A percentile compares a stretch with the other conserved stretches of the same genome.
Evolutionary conservation across 2,797 vertebrate genomes (phyloP).

Genomic region (Halcyon badia): DNA sequence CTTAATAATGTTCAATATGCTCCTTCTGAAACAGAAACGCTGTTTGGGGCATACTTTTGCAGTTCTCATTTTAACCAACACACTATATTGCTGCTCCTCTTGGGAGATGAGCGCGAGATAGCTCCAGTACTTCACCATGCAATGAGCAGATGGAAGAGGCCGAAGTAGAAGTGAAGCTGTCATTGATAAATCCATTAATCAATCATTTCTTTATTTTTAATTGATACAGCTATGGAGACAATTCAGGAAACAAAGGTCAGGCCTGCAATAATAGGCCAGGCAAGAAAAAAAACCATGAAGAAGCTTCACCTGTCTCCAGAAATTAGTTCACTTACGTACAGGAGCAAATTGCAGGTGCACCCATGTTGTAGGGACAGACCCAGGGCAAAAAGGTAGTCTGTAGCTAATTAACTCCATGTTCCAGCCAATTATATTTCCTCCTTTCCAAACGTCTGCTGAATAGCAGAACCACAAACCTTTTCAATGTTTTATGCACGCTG

Average conservation of each 20-base stretch:
- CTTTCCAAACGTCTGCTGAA: conserved; percentile 75
- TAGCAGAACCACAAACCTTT: conserved; percentile 54
- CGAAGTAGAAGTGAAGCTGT: conserved; percentile 57
- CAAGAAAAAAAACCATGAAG: not conserved
- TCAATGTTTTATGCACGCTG: conserved; percentile 65
- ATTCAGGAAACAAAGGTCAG: conserved; percentile 43
- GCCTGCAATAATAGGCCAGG: conserved; percentile 50
- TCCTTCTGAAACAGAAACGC: conserved; percentile 55
- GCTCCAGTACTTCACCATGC: conserved; percentile 48
- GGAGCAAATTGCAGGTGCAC: conserved; percentile 41
- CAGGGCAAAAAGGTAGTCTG: conserved; percentile 64
- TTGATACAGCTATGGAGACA: conserved; percentile 47
- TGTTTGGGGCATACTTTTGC: conserved; percentile 37
- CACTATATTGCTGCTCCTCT: conserved; percentile 51
- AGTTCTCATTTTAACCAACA: conserved; percentile 34
- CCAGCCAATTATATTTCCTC: conserved; percentile 67
- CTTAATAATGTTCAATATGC: conserved; percentile 48
- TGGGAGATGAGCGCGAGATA: conserved; percentile 77
- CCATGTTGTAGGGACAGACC: not conserved
- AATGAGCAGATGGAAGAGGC: conserved; percentile 69
- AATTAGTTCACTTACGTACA: conserved; percentile 19
- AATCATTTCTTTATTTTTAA: conserved; percentile 77
- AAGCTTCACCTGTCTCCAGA: conserved; percentile 8
- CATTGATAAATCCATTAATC: conserved; percentile 62
- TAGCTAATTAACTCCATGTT: conserved; percentile 72